These are phyloP conservation scores for Nannoperca australis DNA, from an alignment of 2,797 vertebrate species.

Conservation along the genomic window DNA sequence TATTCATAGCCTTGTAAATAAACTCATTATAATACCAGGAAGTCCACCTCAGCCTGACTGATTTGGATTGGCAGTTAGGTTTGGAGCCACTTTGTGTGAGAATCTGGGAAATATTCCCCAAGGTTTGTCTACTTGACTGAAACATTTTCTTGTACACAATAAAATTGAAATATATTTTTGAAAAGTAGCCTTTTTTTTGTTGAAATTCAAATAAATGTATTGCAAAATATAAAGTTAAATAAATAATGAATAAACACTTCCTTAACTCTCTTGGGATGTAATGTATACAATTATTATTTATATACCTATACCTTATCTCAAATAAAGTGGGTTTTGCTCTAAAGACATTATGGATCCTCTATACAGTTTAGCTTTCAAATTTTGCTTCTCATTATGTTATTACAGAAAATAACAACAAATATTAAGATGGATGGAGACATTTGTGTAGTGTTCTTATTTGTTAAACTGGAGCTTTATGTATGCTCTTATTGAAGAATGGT, in stretches of 20 bases:
- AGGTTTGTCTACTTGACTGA: neutral
- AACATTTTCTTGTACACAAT: neutral
- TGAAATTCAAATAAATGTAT: neutral
- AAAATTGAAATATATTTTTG: neutral
- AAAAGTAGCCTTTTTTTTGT: neutral
- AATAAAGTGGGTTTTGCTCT: neutral
- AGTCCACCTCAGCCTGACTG: constrained; percentile 63
- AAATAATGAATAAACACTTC: neutral
- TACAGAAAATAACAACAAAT: neutral
- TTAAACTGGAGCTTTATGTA: neutral
- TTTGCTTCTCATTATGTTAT: neutral
- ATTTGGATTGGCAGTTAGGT: constrained; percentile 47
- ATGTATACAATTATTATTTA: neutral
- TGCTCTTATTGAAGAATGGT: neutral
- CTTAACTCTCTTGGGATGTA: neutral
- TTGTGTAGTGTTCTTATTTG: neutral
- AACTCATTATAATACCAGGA: constrained; percentile 79
- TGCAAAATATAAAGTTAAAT: neutral
- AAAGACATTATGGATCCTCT: neutral
- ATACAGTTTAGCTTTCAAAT: too few relatives aligned
- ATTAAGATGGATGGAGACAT: neutral
- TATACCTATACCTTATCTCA: neutral
- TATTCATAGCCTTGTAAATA: constrained; percentile 80
- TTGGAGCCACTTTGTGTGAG: constrained; percentile 34
- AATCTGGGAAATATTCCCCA: constrained; percentile 27